These are phyloP conservation scores for Muraenolepis orangiensis DNA, from an alignment of 2,797 vertebrate genomes.

Conservation along the genomic window DNA sequence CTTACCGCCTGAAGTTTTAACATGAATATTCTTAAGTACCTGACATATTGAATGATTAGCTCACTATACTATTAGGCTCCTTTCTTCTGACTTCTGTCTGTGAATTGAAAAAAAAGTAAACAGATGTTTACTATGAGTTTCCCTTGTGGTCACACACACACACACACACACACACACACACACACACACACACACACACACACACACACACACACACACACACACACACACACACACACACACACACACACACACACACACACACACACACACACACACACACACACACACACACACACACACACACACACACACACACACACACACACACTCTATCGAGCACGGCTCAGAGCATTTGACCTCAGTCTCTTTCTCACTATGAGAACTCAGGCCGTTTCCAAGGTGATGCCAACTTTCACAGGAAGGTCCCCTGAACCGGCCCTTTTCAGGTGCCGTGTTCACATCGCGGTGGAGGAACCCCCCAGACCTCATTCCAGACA, in stretches of 20 bases:
- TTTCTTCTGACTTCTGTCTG: constrained; percentile 8
- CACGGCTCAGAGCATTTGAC: too few relatives aligned
- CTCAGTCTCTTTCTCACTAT: too few relatives aligned
- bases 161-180: too few relatives aligned
- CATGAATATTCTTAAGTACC: background rate
- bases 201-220: too few relatives aligned
- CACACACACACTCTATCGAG: background rate
- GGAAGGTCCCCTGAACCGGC: too few relatives aligned
- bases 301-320: constrained; percentile 6
- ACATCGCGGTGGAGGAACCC: too few relatives aligned
- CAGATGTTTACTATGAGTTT: background rate
- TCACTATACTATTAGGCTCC: constrained; percentile 16
- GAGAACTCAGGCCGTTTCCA: too few relatives aligned
- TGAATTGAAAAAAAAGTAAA: background rate
- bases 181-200: too few relatives aligned
- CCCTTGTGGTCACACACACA: background rate
- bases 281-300: constrained; percentile 5
- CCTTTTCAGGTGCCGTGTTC: too few relatives aligned
- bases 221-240: background rate
- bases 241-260: constrained; percentile 7
- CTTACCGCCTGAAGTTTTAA: too few relatives aligned
- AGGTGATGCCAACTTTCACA: too few relatives aligned
- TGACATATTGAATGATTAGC: constrained; percentile 7
- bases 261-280: constrained; percentile 4
- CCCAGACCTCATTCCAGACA: too few relatives aligned